Evolutionary conservation across 1,140 invertebrate species (phyloP).

Genomic region (Drosophila takahashii): DNA sequence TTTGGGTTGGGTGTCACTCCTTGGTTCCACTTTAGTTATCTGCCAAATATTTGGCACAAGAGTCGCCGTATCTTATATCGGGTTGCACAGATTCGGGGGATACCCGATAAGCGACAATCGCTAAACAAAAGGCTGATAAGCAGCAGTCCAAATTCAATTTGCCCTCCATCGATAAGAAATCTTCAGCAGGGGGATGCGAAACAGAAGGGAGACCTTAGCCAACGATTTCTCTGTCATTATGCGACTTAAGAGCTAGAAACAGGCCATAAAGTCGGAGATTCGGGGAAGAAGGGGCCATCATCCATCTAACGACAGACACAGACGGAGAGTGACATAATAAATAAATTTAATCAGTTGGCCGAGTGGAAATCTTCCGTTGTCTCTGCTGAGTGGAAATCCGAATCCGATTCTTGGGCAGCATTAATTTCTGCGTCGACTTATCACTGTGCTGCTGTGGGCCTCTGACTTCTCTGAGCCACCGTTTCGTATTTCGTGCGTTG

Average conservation of each 20-base stretch:
- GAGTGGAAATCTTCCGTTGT: constrained; percentile 27
- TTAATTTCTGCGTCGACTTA: constrained; percentile 43
- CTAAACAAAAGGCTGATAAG: constrained; percentile 48
- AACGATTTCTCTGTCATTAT: constrained; percentile 47
- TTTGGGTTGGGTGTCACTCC: constrained; percentile 20
- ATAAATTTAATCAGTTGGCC: constrained; percentile 73
- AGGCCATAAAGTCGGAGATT: constrained; percentile 37
- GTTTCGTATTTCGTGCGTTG: constrained; percentile 19
- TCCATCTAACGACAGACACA: constrained; percentile 3
- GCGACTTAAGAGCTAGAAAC: constrained; percentile 48
- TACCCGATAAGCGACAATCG: constrained; percentile 31
- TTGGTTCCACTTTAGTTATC: constrained; percentile 22
- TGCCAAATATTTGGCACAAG: constrained; percentile 49
- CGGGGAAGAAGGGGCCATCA: constrained; percentile 5
- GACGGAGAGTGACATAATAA: constrained; percentile 62
- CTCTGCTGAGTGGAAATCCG: constrained; percentile 22
- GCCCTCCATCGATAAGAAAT: constrained; percentile 40
- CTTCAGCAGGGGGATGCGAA: too few relatives aligned
- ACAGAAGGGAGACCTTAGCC: constrained; percentile 11
- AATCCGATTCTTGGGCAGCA: constrained; percentile 34
- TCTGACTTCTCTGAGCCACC: constrained; percentile 13
- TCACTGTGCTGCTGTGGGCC: constrained; percentile 24
- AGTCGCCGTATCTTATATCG: constrained; percentile 31
- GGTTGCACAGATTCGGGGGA: constrained; percentile 32
- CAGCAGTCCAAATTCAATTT: constrained; percentile 60